Evolutionary conservation across 2,888 invertebrate genomes (phyloP), one percentile per base, ranked within the genome.

Genomic region (Molorchus minor): DNA sequence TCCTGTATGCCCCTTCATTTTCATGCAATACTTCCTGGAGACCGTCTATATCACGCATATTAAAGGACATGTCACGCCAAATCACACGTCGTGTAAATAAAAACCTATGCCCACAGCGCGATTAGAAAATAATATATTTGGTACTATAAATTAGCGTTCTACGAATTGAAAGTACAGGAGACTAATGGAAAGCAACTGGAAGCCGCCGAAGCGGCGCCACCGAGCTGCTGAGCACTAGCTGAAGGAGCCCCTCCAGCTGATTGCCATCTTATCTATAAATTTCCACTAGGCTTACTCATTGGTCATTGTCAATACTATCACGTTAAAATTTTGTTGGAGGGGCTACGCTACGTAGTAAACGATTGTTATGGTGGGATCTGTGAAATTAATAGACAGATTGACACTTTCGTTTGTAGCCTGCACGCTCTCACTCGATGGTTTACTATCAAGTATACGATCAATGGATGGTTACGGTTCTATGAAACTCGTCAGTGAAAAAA

Each of bases 141-240:
- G 12, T 54, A 56, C 30, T 19, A 40, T 47, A 40, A 56, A 47
- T 56, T 56, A 40, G 47, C 25, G 35, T 17, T 38, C 30, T 16
- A 43, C 21, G 29, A 47, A 54, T 54, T 35, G 45, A 41, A 52
- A 33, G 19, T 44, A 35, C 47, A 43, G 56, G 47, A 47, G 56
- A 47, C 47, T 47, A 55, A 56, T 56, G 47, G 56, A 47, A 56
- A 56, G 29, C 56, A 41, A 57, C 43, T 57, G 46, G 58, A 40
- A 38, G 58, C 53, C 58, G 58, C 40, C 58, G 33, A 46, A 40
- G 13, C 53, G 58, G 53, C 58, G 58, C 58, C 58, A 53, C 36
- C 15, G 29, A 38, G 33, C 53, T 16, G 21, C 19, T 33, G 38
- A 13, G 41, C 25, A 40, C 12, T n/a, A 41, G 21, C 43, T 46